These are phyloP conservation scores for Nowickia ferox DNA, from an alignment of 2,888 invertebrate genomes.

Conservation along the genomic window DNA sequence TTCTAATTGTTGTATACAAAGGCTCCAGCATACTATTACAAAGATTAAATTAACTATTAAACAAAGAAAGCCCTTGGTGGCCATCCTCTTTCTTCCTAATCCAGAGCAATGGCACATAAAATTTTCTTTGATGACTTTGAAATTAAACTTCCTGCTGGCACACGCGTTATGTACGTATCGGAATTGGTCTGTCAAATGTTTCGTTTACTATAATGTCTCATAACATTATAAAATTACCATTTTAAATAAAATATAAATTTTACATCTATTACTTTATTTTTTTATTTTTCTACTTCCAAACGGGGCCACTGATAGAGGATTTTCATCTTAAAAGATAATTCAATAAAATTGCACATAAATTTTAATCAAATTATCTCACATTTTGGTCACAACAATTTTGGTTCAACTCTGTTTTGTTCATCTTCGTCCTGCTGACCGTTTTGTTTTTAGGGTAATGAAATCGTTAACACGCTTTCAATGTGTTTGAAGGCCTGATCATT, in stretches of 20 bases:
- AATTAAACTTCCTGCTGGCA: too few relatives aligned
- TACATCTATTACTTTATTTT: background rate
- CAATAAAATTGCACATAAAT: constrained; percentile 34
- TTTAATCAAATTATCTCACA: constrained; percentile 46
- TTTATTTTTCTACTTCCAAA: background rate
- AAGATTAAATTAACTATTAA: too few relatives aligned
- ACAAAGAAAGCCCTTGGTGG: too few relatives aligned
- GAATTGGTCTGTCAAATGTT: too few relatives aligned
- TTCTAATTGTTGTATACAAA: too few relatives aligned
- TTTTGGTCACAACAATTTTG: background rate
- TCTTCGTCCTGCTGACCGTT: constrained; percentile 17
- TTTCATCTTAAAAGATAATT: background rate
- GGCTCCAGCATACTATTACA: too few relatives aligned
- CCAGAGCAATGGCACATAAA: too few relatives aligned
- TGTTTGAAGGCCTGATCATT: constrained; percentile 74
- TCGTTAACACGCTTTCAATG: constrained; percentile 64
- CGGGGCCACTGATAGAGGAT: background rate
- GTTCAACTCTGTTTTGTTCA: background rate
- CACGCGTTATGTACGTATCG: too few relatives aligned
- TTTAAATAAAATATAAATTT: background rate
- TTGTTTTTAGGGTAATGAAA: constrained; percentile 47
- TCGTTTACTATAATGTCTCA: background rate
- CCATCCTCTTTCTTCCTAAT: too few relatives aligned
- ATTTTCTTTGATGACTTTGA: too few relatives aligned
- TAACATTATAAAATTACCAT: background rate